Evolutionary conservation across 2,113 vertebrate species (phyloP), one percentile per base, ranked within the genome.

Genomic region (Tupaia tana): DNA sequence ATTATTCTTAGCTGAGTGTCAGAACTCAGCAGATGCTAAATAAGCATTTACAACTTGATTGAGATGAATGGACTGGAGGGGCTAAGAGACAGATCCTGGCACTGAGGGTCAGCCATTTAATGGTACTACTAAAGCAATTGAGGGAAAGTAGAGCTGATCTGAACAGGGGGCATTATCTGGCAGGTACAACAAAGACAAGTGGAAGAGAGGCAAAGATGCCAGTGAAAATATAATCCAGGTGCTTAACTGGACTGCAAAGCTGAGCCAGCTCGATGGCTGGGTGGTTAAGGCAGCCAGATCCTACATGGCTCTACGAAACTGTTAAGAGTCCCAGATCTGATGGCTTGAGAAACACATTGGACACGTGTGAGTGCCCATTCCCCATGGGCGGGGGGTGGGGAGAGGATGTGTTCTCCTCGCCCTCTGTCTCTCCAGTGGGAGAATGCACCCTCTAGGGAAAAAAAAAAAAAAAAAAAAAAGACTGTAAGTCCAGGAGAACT

Each of bases 101-200:
- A 8, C 7, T 22, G 59, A 69, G 34, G 27, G 58, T 24, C 13
- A 4, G 58, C n/a, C 69, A 87, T 56, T 31, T 85, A 79, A n/a
- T 27, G 29, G 59, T 18, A 19, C 27, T 59, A 89, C 81, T 31
- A 87, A 67, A 71, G 31, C 73, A 93, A 61, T 24, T 3, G 9
- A 13, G n/a, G 34, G 18, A 63, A 9, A 56, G 56, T 5, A 67
- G 74, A 13, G 52, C 31, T 83, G 83, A 75, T 31, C 54, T n/a
- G 59, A 85, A 54, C 19, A 52, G 25, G 9, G n/a, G 61, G 11
- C 34, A 12, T 78, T 77, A 69, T 19, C 34, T 27, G 43, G n/a
- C 31, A 82, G 70, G 29, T 58, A 73, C 1, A 80, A 90, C 56
- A 77, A 91, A 94, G 92, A 67, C 13, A 91, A 83, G 29, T 64